Conservation (phyloP, 2,113 vertebrate genomes). For the Lichenostomus cassidix region DNA sequence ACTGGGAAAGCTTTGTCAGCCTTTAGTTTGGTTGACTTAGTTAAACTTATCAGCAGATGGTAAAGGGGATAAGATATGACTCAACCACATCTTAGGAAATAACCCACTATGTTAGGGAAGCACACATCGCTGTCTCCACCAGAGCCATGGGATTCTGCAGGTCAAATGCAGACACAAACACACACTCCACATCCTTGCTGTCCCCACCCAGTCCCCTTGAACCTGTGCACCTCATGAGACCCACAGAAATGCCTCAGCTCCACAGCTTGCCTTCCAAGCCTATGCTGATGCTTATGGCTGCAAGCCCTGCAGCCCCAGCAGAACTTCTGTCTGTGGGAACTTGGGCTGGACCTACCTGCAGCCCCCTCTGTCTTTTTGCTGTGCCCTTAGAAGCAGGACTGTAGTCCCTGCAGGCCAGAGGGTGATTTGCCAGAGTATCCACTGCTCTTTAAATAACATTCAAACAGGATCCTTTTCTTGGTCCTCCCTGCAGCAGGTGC, state of each 20-base stretch:
- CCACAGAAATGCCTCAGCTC: neutral
- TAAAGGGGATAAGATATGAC: neutral
- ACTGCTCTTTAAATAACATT: neutral
- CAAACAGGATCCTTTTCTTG: neutral
- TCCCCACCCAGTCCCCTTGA: neutral
- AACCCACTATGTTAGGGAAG: neutral
- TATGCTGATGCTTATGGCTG: rapidly evolving
- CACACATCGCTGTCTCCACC: neutral
- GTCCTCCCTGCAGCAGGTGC: neutral
- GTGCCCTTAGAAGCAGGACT: neutral
- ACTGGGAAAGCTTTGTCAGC: neutral
- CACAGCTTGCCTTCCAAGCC: neutral
- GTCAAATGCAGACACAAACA: neutral
- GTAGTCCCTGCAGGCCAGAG: rapidly evolving
- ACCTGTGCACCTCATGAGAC: neutral
- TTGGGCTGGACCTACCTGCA: neutral
- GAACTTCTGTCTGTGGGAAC: too few relatives aligned
- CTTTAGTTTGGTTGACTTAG: neutral
- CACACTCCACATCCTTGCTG: neutral
- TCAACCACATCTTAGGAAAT: neutral
- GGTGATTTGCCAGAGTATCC: neutral
- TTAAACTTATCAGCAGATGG: neutral
- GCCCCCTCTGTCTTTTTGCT: neutral
- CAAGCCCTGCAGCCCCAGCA: neutral
- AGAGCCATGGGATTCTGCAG: neutral